These are phyloP conservation scores for Nomada flava DNA, from an alignment of 2,888 invertebrate species.

Conservation along the genomic window DNA sequence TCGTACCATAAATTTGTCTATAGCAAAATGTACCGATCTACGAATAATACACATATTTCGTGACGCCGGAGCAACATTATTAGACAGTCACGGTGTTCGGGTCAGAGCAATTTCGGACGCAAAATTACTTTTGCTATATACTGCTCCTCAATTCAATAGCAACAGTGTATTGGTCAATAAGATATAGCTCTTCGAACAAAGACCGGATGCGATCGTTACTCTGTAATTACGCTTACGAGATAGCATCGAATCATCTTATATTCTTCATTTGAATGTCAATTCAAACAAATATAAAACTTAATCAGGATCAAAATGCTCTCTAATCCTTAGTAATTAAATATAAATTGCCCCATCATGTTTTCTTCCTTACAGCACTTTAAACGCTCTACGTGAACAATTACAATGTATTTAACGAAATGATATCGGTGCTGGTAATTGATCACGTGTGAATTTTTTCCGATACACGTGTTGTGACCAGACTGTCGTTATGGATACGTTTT, in stretches of 20 bases:
- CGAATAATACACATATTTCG: not conserved
- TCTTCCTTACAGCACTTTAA: no score
- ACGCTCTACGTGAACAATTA: not conserved
- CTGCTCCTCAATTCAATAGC: not conserved
- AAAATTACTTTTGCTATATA: constrained; percentile 1
- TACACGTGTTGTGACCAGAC: constrained; percentile 72
- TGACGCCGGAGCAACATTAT: not conserved
- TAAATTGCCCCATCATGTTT: not conserved
- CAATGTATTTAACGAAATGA: constrained; percentile 10
- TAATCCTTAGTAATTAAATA: not conserved
- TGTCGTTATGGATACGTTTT: constrained; percentile 77
- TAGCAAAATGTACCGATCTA: not conserved
- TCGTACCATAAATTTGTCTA: not conserved
- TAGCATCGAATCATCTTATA: not conserved
- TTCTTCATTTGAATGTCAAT: not conserved
- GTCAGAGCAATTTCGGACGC: not conserved
- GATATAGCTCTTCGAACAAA: constrained; percentile 7
- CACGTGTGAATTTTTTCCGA: constrained; percentile 57
- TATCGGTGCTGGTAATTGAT: constrained; percentile 56
- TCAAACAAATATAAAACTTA: no score
- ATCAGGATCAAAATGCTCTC: not conserved
- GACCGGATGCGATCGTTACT: constrained; percentile 11
- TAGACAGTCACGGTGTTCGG: not conserved
- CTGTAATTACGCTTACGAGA: not conserved
- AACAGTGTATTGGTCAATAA: not conserved